Evolutionary conservation across 2,888 invertebrate genomes (phyloP).

Genomic region (Tetropium fuscum): DNA sequence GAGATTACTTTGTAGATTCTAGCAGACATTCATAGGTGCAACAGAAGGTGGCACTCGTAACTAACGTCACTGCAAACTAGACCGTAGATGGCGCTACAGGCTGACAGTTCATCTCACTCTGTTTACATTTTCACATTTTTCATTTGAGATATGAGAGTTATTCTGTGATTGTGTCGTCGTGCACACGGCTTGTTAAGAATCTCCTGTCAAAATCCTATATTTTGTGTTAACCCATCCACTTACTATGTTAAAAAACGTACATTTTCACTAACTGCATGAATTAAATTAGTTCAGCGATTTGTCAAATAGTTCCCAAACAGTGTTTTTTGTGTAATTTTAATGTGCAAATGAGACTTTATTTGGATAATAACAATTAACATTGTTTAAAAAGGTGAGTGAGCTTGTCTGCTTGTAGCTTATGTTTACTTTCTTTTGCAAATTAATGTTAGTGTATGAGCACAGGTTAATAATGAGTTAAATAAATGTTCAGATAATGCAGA

Average conservation of each 20-base stretch:
- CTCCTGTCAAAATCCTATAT: slow-evolving; percentile 24
- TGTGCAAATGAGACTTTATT: slow-evolving; percentile 18
- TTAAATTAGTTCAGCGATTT: slow-evolving; percentile 20
- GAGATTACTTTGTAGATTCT: too few relatives aligned
- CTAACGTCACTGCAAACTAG: too few relatives aligned
- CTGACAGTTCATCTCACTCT: slow-evolving; percentile 8
- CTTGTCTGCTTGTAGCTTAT: background rate
- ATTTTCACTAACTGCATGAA: slow-evolving; percentile 11
- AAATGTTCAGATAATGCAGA: background rate
- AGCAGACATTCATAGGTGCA: too few relatives aligned
- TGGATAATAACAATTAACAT: slow-evolving; percentile 14
- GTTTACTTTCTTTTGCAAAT: background rate
- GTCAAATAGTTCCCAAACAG: slow-evolving; percentile 20
- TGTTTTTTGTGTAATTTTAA: slow-evolving; percentile 22
- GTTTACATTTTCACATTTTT: slow-evolving; percentile 10
- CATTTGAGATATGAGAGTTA: too few relatives aligned
- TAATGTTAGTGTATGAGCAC: background rate
- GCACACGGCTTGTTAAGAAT: slow-evolving; percentile 4
- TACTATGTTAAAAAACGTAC: slow-evolving; percentile 13
- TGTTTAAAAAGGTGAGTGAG: slow-evolving; percentile 14
- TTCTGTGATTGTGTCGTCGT: slow-evolving; percentile 17
- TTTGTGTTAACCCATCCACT: slow-evolving; percentile 24
- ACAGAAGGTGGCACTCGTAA: too few relatives aligned
- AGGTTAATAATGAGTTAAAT: background rate
- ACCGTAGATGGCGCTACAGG: slow-evolving; percentile 8